A percentile compares a stretch with the other conserved stretches of the same genome.
Conservation (phyloP, 1,140 invertebrate species). For the Trichonephila inaurata region DNA sequence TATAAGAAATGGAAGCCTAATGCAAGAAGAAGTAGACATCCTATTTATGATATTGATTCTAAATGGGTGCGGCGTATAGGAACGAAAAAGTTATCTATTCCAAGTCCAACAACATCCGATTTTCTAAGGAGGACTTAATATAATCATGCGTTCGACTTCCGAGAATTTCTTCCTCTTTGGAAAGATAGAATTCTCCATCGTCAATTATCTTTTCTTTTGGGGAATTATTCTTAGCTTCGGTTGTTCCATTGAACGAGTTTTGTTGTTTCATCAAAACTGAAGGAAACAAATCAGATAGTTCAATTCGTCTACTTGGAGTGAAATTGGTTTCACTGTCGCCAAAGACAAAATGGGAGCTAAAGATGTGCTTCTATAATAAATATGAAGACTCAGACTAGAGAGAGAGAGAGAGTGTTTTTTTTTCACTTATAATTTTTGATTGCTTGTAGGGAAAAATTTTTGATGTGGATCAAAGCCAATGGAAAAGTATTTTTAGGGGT, state of each 20-base stretch:
- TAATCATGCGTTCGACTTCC: slow-evolving; percentile 4
- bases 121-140: slow-evolving; percentile 21
- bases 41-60: slow-evolving; percentile 34
- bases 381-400: background rate
- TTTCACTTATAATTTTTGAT: background rate
- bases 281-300: no score
- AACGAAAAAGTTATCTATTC: slow-evolving; percentile 3
- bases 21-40: background rate
- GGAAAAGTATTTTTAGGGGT: background rate
- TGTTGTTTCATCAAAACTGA: background rate
- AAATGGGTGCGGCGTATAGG: background rate
- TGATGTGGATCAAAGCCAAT: background rate
- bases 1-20: background rate
- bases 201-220: background rate
- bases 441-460: background rate
- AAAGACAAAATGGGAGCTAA: background rate
- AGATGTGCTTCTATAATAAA: background rate
- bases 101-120: background rate
- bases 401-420: no score
- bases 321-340: background rate
- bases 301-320: no score
- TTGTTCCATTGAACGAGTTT: background rate
- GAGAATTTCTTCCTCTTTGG: slow-evolving; percentile 14
- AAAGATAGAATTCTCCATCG: background rate
- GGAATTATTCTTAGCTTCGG: background rate